Evolutionary conservation across 2,797 vertebrate species (phyloP), one percentile per base, ranked within the genome.

Genomic region (Notolepis coatsorum): DNA sequence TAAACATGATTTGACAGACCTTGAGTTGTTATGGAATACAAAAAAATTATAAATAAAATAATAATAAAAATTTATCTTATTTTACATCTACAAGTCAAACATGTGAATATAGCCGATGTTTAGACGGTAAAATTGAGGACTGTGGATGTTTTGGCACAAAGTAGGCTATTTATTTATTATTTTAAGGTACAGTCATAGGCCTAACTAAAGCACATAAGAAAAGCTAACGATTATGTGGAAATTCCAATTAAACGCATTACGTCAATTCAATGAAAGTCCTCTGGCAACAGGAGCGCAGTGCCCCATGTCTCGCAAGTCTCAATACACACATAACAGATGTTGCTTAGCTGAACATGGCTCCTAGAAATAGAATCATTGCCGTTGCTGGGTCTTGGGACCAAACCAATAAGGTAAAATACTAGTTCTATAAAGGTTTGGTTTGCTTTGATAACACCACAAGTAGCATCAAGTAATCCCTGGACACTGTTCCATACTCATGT

Each of bases 231-330:
- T 50, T 47, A 67, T 75, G 43, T 54, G 4, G 45, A 65, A 41
- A 59, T 59, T 66, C 7, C 30, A 59, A 75, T 69, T 35, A 71
- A 81, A 75, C 55, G 68, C 48, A 65, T 82, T 75, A 73, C 58
- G n/a, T 79, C 59, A 73, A 47, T 68, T 54, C 53, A 69, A 73
- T 73, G 47, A 60, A 42, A 73, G 62, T 53, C 42, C 37, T 53
- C 65, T 65, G 60, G 31, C 8, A 57, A 62, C 20, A n/a, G 60
- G 71, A 68, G 56, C 41, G 38, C 12, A 59, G 17, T 17, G 23
- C 46, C 9, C 49, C 67, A 47, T 69, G 9, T 69, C 58, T 38
- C 58, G 33, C 75, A 62, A 62, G 31, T 41, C 38, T 55, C 21
- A 45, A 20, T 52, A 37, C 10, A 8, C 39, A 24, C 10, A 7